These are phyloP conservation scores for Diuraphis noxia DNA, from an alignment of 1,140 invertebrate species.

Conservation along the genomic window DNA sequence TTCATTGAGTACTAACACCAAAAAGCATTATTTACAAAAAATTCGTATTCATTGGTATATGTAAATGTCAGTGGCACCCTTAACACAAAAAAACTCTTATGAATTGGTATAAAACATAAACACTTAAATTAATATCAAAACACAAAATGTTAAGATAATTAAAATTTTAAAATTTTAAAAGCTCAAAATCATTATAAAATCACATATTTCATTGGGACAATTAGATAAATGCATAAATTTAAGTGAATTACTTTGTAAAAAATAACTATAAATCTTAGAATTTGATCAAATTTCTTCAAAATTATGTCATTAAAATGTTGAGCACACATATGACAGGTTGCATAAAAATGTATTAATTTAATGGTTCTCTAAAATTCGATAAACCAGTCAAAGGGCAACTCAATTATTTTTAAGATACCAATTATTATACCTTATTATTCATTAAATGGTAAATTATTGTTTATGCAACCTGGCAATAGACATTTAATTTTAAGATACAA, in stretches of 20 bases:
- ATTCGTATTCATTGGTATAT: background rate
- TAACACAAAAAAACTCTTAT: background rate
- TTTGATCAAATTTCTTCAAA: slow-evolving; percentile 28
- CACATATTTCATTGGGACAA: background rate
- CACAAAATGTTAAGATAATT: background rate
- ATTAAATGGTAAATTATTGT: background rate
- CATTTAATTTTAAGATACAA: background rate
- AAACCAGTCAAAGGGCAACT: background rate
- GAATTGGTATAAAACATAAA: background rate
- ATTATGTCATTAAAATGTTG: slow-evolving; percentile 17
- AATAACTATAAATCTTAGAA: background rate
- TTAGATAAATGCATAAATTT: slow-evolving; percentile 7
- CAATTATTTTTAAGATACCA: background rate
- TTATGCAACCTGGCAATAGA: background rate
- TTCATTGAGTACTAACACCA: background rate
- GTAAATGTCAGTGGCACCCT: background rate
- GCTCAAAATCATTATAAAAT: slow-evolving; percentile 1
- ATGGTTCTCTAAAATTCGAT: background rate
- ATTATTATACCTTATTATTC: background rate
- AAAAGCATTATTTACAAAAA: slow-evolving; percentile 10
- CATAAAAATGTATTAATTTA: background rate
- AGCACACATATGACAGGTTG: background rate
- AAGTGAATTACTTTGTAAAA: slow-evolving; percentile 7
- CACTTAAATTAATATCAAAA: slow-evolving; percentile 4
- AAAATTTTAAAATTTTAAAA: slow-evolving; percentile 12